phyloP scores from a whole-genome alignment of 1,140 invertebrate species.

The Zaprionus ghesquierei region DNA sequence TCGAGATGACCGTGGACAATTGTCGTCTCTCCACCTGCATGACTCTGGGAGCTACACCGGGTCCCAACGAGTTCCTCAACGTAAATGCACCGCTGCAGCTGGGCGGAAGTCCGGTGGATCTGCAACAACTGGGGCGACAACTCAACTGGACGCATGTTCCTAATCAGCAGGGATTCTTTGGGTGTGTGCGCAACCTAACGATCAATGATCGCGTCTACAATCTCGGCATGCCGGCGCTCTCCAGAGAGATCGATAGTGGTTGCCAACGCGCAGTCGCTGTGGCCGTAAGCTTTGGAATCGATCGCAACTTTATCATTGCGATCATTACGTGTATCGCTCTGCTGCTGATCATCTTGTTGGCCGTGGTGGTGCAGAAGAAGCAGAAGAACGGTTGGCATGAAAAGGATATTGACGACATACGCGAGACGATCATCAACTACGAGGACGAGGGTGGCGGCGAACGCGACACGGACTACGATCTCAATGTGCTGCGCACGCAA shows the following conservation, averaged over 20 bases:
- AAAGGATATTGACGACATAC: conserved; percentile 97
- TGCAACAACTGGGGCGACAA: conserved; percentile 84
- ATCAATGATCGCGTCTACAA: conserved; percentile 91
- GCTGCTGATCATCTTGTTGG: conserved; percentile 91
- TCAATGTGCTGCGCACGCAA: conserved; percentile 90
- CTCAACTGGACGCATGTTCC: conserved; percentile 88
- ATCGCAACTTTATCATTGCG: conserved; percentile 92
- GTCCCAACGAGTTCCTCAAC: conserved; percentile 91
- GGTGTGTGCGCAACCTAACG: conserved; percentile 94
- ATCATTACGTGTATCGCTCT: conserved; percentile 91
- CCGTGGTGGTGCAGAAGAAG: conserved; percentile 92
- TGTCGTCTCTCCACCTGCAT: conserved; percentile 89
- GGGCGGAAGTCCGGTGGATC: conserved; percentile 89
- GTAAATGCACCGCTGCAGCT: conserved; percentile 94
- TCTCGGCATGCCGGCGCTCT: conserved; percentile 88
- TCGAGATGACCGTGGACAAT: conserved; percentile 91
- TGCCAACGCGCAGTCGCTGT: conserved; percentile 88
- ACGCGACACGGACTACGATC: conserved; percentile 96
- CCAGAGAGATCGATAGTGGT: conserved; percentile 87
- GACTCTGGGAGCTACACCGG: conserved; percentile 87
- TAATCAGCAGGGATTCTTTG: conserved; percentile 87
- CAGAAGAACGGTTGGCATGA: conserved; percentile 92
- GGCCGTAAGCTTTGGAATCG: conserved; percentile 90
- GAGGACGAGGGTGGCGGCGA: conserved; percentile 98
- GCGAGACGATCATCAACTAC: conserved; percentile 98